phyloP scores from a whole-genome alignment of 1,140 invertebrate genomes.

The Sycophaga agraensis region DNA sequence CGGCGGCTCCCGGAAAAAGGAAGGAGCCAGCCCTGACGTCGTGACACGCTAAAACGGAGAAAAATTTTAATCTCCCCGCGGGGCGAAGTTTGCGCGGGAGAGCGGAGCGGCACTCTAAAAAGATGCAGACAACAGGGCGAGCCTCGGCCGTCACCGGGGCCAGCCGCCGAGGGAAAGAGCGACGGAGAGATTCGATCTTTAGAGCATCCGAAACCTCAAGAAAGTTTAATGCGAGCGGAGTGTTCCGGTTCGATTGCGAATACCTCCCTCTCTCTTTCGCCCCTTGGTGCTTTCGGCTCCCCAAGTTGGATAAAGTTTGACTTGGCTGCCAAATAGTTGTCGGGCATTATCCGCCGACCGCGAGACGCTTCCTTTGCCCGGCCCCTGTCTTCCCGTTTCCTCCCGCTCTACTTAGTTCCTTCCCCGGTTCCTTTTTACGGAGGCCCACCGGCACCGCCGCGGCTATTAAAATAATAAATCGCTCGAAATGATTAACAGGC shows the following conservation, averaged over 20 bases:
- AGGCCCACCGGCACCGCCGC: too few relatives aligned
- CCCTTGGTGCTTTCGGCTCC: background rate
- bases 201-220: constrained; percentile 1
- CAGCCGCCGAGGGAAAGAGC: background rate
- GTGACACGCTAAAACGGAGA: constrained; percentile 9
- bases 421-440: background rate
- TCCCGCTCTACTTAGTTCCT: background rate
- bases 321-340: constrained; percentile 23
- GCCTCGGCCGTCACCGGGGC: too few relatives aligned
- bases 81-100: background rate
- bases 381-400: too few relatives aligned
- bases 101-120: background rate
- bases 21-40: background rate
- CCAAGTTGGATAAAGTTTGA: constrained; percentile 18
- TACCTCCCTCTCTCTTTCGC: background rate
- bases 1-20: too few relatives aligned
- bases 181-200: constrained; percentile 20
- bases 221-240: constrained; percentile 22
- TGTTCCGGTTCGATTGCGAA: constrained; percentile 24
- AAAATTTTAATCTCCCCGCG: constrained; percentile 20
- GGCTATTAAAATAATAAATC: background rate
- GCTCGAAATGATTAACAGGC: background rate
- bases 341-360: constrained; percentile 6
- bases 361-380: background rate
- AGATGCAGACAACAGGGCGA: background rate